Conservation (phyloP, 1,140 invertebrate genomes). For the Cydia splendana region DNA sequence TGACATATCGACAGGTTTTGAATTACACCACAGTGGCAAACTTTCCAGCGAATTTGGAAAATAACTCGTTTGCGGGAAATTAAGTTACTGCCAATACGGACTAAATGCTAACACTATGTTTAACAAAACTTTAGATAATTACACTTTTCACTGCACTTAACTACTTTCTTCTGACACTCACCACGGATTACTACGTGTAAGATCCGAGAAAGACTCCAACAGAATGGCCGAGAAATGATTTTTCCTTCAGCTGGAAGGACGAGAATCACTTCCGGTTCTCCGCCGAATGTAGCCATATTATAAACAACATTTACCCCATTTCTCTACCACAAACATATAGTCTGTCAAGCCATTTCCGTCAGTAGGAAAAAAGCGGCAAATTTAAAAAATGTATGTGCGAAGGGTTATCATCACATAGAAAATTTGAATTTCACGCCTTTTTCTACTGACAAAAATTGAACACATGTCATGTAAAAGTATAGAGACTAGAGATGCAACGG, state of each 20-base stretch:
- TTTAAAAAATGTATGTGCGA: no score
- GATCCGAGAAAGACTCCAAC: constrained; percentile 79
- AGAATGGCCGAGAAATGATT: constrained; percentile 79
- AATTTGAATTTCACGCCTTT: no score
- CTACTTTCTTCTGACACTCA: constrained; percentile 72
- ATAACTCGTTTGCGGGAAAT: background rate
- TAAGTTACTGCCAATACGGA: background rate
- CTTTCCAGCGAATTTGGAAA: constrained; percentile 36
- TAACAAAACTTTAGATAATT: constrained; percentile 40
- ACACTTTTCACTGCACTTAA: constrained; percentile 72
- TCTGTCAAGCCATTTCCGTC: no score
- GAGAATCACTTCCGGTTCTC: constrained; percentile 63
- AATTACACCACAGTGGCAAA: constrained; percentile 47
- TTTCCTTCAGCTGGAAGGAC: constrained; percentile 65
- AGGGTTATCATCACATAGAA: no score
- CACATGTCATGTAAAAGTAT: background rate
- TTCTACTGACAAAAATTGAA: background rate
- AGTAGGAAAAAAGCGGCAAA: no score
- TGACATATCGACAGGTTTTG: constrained; percentile 35
- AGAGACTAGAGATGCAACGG: no score
- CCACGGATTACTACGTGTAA: constrained; percentile 75
- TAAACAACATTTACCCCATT: constrained; percentile 38
- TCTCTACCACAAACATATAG: background rate
- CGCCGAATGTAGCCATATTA: constrained; percentile 46
- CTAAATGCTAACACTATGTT: constrained; percentile 41